Conservation (phyloP, 1,140 invertebrate genomes). For the Saxidomus purpurata region DNA sequence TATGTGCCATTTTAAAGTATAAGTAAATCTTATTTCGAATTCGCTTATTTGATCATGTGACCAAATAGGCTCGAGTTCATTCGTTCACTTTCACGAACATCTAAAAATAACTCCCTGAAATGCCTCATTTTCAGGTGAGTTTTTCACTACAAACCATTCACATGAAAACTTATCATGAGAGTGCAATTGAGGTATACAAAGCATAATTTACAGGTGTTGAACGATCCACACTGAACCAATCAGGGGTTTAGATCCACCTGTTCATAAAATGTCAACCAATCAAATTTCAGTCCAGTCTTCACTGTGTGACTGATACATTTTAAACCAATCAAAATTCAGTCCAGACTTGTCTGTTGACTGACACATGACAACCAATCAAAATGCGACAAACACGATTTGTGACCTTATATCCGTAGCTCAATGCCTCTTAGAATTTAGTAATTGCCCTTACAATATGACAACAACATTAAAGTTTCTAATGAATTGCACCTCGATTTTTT, state of each 20-base stretch:
- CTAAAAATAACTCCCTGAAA: background rate
- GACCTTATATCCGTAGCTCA: constrained; percentile 53
- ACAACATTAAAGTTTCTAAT: constrained; percentile 14
- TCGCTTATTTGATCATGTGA: constrained; percentile 5
- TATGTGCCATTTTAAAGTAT: constrained; percentile 8
- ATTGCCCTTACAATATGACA: constrained; percentile 45
- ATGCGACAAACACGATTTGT: constrained; percentile 19
- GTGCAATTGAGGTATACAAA: background rate
- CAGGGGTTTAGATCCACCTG: background rate
- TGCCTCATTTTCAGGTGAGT: background rate
- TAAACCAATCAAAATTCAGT: constrained; percentile 65
- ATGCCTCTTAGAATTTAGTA: constrained; percentile 36
- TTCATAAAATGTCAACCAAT: background rate
- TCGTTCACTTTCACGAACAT: background rate
- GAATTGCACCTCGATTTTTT: background rate
- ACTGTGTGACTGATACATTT: constrained; percentile 22
- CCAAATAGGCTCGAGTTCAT: constrained; percentile 42
- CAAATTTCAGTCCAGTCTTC: background rate
- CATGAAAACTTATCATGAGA: constrained; percentile 16
- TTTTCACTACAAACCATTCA: background rate
- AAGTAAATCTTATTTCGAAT: constrained; percentile 49
- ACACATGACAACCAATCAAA: constrained; percentile 19
- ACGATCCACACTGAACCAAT: background rate
- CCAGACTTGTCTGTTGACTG: constrained; percentile 28
- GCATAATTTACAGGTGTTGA: background rate